Conservation (phyloP, 1,140 invertebrate genomes). For the Dolichoris vasculosae region DNA sequence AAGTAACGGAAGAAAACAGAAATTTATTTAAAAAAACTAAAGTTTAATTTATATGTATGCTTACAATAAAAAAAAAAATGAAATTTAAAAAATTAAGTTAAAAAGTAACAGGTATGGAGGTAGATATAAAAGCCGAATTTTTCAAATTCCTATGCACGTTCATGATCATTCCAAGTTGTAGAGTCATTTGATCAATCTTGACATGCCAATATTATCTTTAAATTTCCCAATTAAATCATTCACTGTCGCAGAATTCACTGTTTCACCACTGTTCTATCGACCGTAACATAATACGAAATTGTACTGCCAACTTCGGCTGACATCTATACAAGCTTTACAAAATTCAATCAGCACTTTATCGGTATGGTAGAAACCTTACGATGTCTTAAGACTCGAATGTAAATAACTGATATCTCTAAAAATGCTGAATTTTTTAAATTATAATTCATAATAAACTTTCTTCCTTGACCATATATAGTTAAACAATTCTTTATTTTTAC, state of each 20-base stretch:
- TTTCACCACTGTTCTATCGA: background rate
- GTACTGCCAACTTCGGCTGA: background rate
- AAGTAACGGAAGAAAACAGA: background rate
- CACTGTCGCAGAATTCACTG: background rate
- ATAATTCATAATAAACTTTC: background rate
- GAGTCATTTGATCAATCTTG: constrained; percentile 6
- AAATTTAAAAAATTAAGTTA: too few relatives aligned
- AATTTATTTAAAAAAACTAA: background rate
- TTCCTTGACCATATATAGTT: background rate
- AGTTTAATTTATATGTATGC: background rate
- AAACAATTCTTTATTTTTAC: background rate
- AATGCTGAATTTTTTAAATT: background rate
- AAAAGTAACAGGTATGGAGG: background rate
- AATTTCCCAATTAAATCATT: background rate
- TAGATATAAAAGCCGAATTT: background rate
- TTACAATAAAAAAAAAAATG: background rate
- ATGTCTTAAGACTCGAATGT: constrained; percentile 15
- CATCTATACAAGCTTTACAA: constrained; percentile 6
- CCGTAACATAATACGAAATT: background rate
- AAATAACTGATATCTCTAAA: background rate
- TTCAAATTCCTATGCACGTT: background rate
- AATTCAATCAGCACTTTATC: background rate
- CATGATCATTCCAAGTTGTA: constrained; percentile 20
- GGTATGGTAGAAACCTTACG: constrained; percentile 16
- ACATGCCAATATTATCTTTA: constrained; percentile 44